Base-by-base conservation (phyloP, 2,797 vertebrate species). In the Hyperoplus immaculatus region DNA sequence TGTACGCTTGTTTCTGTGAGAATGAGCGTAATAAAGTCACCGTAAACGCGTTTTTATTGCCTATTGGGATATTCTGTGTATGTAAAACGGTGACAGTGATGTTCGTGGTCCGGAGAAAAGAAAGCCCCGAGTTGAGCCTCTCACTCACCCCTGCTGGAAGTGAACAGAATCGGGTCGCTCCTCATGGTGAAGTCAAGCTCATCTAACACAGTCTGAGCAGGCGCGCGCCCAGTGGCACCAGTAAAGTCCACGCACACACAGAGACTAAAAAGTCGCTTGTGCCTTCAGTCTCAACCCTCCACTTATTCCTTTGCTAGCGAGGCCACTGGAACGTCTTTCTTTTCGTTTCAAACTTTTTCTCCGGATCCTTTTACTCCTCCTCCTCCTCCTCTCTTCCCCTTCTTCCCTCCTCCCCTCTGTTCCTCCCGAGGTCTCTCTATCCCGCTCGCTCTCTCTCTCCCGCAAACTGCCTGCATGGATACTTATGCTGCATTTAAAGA, bases 61-160 rank as follows among this genome's bases (percentile, higher is more conserved):
- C 47, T 21, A 10, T 0, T 14, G 38, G 3, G 9, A 6, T 41
- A 4, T 3, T 29, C 42, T 43, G 13, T 45, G 16, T 9, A 59
- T 29, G 3, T 3, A 6, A 11, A 18, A 21, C 6, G 12, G 16
- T 9, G 2, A 29, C 38, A 21, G 59, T 29, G n/a, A 5, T 42
- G 61, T 39, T 56, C 3, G 8, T 13, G 3, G 12, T 15, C 13
- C 42, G 16, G 12, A 58, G 12, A 58, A 36, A 64, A 66, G 54
- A 21, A 11, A 43, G 38, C 36, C 10, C 13, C 57, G 14, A 60
- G 11, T 46, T 10, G 65, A 65, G 29, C 29, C 29, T 29, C 29
- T 8, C 59, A 94, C 95, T 95, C 92, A 96, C 95, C 95, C 92
- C 94, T 89, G 85, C 69, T 93, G 87, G 93, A 95, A 79, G 94